phyloP scores from a whole-genome alignment of 2,113 vertebrate genomes.

The Speoplatyrhinus poulsoni region DNA sequence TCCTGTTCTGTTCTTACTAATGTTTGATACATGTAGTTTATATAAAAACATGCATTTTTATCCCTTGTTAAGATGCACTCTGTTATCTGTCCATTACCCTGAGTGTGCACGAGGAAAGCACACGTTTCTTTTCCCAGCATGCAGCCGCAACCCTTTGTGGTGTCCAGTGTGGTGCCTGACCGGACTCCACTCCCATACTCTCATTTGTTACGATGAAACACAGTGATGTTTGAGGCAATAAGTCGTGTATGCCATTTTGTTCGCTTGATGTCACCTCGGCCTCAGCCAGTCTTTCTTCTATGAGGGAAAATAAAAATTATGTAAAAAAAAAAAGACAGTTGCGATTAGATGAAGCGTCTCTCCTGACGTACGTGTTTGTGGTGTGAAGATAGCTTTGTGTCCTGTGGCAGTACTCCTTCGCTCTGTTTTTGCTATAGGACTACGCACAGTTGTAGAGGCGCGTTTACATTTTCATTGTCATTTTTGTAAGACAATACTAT shows the following conservation, averaged over 20 bases:
- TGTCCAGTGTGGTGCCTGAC: constrained; percentile 36
- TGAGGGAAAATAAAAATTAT: constrained; percentile 31
- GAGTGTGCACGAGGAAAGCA: constrained; percentile 25
- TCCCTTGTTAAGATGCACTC: constrained; percentile 55
- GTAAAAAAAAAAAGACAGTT: constrained; percentile 23
- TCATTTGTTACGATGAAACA: constrained; percentile 55
- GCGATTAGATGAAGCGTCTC: constrained; percentile 14
- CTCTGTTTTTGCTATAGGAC: constrained; percentile 24
- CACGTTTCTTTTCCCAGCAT: constrained; percentile 60
- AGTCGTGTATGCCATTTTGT: constrained; percentile 62
- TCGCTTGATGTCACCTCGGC: constrained; percentile 22
- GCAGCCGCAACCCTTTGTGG: constrained; percentile 58
- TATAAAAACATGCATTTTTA: constrained; percentile 59
- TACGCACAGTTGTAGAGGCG: constrained; percentile 18
- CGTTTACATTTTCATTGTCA: constrained; percentile 37
- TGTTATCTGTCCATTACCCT: constrained; percentile 35
- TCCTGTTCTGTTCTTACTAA: constrained; percentile 68
- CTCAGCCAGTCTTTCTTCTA: constrained; percentile 50
- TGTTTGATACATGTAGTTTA: constrained; percentile 69
- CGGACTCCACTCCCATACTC: constrained; percentile 23
- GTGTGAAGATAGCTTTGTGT: constrained; percentile 6
- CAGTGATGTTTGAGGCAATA: constrained; percentile 78
- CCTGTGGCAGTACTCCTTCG: constrained; percentile 9
- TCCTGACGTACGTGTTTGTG: constrained; percentile 23
- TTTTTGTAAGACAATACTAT: constrained; percentile 49